phyloP scores from a whole-genome alignment of 2,797 vertebrate species.

The Miopithecus talapoin region DNA sequence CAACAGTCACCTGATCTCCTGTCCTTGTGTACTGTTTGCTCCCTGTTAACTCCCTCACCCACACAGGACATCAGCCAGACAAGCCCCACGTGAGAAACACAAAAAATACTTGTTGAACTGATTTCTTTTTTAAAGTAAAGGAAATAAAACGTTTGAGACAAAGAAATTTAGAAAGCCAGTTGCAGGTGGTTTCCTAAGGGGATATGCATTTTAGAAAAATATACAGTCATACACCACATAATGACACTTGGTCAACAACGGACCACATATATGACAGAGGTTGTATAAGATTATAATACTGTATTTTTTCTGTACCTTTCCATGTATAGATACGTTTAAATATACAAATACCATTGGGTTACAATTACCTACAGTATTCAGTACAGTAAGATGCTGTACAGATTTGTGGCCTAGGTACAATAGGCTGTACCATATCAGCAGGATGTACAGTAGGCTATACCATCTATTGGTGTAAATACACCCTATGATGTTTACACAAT shows the following conservation, averaged over 20 bases:
- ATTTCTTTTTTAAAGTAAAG: slow-evolving; percentile 48
- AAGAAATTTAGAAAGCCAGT: slow-evolving; percentile 30
- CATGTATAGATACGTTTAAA: neutral
- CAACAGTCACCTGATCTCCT: neutral
- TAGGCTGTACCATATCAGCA: neutral
- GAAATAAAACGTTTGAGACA: slow-evolving; percentile 26
- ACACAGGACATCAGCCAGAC: neutral
- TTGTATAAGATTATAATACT: neutral
- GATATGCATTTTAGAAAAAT: slow-evolving; percentile 21
- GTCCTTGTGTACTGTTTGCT: neutral
- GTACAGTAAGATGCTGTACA: neutral
- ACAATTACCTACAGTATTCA: neutral
- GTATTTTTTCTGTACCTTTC: neutral
- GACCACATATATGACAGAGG: neutral
- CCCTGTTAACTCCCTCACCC: neutral
- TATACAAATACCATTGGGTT: neutral
- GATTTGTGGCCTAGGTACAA: neutral
- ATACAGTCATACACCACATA: neutral
- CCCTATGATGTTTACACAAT: neutral
- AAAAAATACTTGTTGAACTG: neutral
- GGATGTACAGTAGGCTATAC: neutral
- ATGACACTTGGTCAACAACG: neutral
- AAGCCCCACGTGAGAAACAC: neutral
- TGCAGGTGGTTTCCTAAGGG: neutral
- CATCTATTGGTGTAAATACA: neutral